Percentiles rank a stretch among this genome's conserved stretches.
Evolutionary conservation across 1,140 invertebrate species (phyloP).

Genomic region (Drosophila elegans): DNA sequence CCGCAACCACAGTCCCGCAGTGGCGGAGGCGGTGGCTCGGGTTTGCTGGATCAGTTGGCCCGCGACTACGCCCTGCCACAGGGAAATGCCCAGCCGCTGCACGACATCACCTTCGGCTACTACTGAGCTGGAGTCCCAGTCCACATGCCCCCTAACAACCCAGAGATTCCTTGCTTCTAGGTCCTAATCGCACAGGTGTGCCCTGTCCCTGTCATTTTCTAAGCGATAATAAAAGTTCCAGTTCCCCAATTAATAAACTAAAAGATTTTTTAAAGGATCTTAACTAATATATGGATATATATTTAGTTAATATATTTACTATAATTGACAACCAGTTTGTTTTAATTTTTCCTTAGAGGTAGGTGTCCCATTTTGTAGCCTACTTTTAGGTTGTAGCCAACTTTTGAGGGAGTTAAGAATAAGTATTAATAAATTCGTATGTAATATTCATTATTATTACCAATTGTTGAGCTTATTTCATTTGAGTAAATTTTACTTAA

Average conservation of each 20-base stretch:
- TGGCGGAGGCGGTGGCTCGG: constrained; percentile 85
- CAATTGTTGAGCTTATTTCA: too few relatives aligned
- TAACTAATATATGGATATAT: neutral
- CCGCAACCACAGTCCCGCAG: constrained; percentile 83
- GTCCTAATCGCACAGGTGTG: constrained; percentile 32
- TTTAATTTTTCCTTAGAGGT: too few relatives aligned
- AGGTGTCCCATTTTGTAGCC: neutral
- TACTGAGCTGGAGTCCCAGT: constrained; percentile 85
- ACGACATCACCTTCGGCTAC: constrained; percentile 92
- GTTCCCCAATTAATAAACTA: constrained; percentile 23
- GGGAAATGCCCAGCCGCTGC: constrained; percentile 88
- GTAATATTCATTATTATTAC: too few relatives aligned
- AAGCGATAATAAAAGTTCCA: constrained; percentile 44
- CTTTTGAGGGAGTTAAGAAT: too few relatives aligned
- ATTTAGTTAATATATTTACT: neutral
- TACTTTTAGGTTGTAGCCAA: constrained; percentile 32
- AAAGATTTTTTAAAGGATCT: neutral
- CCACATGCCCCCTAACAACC: constrained; percentile 5
- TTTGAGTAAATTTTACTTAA: too few relatives aligned
- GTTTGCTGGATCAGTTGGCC: constrained; percentile 92
- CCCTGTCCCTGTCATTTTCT: constrained; percentile 29
- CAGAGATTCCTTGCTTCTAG: constrained; percentile 53
- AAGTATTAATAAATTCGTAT: too few relatives aligned
- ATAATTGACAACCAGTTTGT: too few relatives aligned
- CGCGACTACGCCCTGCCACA: constrained; percentile 91